Percentiles rank a stretch among this genome's conserved stretches.
Conservation (phyloP, 2,888 invertebrate genomes). For the Andrena haemorrhoa region DNA sequence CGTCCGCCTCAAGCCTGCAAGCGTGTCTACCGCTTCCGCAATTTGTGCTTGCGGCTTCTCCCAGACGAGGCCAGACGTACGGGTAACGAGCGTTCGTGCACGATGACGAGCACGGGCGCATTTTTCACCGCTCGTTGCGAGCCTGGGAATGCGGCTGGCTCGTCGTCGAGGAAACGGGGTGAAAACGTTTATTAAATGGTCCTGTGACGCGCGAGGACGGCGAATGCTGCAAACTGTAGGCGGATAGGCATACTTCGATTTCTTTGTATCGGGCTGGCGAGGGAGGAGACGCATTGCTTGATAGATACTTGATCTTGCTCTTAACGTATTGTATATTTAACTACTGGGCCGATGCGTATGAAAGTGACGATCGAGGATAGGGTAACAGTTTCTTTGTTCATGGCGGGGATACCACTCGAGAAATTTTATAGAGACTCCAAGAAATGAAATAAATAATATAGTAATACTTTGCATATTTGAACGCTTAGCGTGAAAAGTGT, state of each 20-base stretch:
- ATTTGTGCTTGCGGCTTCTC: constrained; percentile 65
- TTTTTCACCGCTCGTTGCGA: constrained; percentile 37
- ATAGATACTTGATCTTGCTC: too few relatives aligned
- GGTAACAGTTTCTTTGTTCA: too few relatives aligned
- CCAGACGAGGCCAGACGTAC: constrained; percentile 50
- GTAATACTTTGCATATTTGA: too few relatives aligned
- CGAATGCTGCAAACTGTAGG: not conserved
- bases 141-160: constrained; percentile 2
- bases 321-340: too few relatives aligned
- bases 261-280: not conserved
- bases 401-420: too few relatives aligned
- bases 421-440: too few relatives aligned
- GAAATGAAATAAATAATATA: too few relatives aligned
- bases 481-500: too few relatives aligned
- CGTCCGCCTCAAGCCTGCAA: constrained; percentile 62
- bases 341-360: rapidly evolving
- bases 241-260: not conserved
- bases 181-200: constrained; percentile 57
- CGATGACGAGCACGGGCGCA: constrained; percentile 53
- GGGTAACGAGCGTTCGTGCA: constrained; percentile 61
- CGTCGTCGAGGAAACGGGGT: constrained; percentile 21
- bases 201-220: not conserved
- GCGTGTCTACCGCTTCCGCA: constrained; percentile 63
- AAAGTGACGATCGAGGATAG: too few relatives aligned
- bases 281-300: too few relatives aligned